phyloP scores from a whole-genome alignment of 2,888 invertebrate genomes.

The Tricholauxania praeusta region DNA sequence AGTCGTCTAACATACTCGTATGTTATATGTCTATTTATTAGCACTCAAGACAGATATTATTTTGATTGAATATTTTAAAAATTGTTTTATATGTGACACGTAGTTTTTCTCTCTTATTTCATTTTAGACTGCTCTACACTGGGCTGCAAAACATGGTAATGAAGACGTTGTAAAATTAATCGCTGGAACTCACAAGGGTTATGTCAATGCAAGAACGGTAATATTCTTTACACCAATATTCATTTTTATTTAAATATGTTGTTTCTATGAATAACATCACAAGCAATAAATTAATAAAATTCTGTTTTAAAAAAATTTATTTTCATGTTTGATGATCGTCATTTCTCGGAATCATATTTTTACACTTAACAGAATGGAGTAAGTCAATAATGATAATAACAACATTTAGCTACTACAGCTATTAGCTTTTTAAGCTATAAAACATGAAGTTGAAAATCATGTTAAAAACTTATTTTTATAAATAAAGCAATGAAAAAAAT shows the following conservation, averaged over 20 bases:
- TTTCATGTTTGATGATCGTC: conserved; percentile 6
- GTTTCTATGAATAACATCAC: background rate
- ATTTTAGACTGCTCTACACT: conserved; percentile 92
- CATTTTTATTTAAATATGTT: background rate
- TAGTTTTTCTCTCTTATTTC: conserved; percentile 49
- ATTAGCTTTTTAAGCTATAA: too few species aligned
- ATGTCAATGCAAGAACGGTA: conserved; percentile 90
- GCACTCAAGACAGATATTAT: background rate
- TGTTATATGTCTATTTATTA: too few species aligned
- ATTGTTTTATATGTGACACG: background rate
- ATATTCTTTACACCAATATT: conserved; percentile 14
- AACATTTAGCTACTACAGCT: background rate
- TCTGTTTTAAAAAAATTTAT: conserved; percentile 22
- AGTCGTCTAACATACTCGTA: too few species aligned
- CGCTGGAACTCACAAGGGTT: conserved; percentile 87
- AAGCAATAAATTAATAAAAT: conserved; percentile 10
- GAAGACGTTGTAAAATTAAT: conserved; percentile 91
- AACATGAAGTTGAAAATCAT: too few species aligned
- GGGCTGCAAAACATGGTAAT: conserved; percentile 96
- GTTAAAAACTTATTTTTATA: too few species aligned
- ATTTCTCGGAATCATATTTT: conserved; percentile 39
- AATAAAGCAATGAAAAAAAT: too few species aligned
- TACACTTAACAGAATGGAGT: conserved; percentile 60
- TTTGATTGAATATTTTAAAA: conserved; percentile 1
- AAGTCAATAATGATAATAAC: conserved; percentile 49